These are phyloP conservation scores for Dynastes maya DNA, from an alignment of 2,888 invertebrate genomes.

Conservation along the genomic window DNA sequence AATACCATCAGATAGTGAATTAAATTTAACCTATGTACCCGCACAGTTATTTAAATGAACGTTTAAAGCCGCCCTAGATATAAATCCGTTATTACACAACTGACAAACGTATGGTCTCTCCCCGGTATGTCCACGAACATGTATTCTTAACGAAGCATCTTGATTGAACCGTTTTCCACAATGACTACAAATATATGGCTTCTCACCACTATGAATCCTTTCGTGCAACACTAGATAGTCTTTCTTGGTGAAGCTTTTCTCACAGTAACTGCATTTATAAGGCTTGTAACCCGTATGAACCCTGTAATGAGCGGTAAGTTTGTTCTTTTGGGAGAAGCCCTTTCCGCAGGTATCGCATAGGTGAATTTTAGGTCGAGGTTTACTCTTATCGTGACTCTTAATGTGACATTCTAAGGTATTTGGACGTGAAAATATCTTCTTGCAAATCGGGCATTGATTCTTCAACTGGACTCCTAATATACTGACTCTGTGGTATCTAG, in stretches of 20 bases:
- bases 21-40: neutral
- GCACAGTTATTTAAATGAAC: conserved; percentile 13
- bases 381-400: conserved; percentile 53
- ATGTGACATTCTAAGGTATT: conserved; percentile 70
- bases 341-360: conserved; percentile 67
- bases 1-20: too few relatives aligned
- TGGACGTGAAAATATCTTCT: conserved; percentile 62
- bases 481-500: conserved; percentile 41
- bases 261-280: conserved; percentile 61
- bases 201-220: conserved; percentile 62
- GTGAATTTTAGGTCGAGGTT: conserved; percentile 61
- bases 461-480: conserved; percentile 61
- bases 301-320: conserved; percentile 63
- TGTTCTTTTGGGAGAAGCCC: conserved; percentile 64
- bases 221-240: conserved; percentile 61
- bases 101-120: conserved; percentile 60
- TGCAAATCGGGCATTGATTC: conserved; percentile 65
- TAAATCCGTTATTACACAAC: conserved; percentile 59
- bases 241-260: conserved; percentile 60
- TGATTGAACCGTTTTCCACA: conserved; percentile 75
- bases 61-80: conserved; percentile 59
- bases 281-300: conserved; percentile 63
- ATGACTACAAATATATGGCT: conserved; percentile 75
- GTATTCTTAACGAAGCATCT: conserved; percentile 58
- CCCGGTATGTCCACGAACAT: conserved; percentile 59